Evolutionary conservation across 2,888 invertebrate genomes (phyloP), one percentile per base, ranked within the genome.

Genomic region (Phortica okadai): DNA sequence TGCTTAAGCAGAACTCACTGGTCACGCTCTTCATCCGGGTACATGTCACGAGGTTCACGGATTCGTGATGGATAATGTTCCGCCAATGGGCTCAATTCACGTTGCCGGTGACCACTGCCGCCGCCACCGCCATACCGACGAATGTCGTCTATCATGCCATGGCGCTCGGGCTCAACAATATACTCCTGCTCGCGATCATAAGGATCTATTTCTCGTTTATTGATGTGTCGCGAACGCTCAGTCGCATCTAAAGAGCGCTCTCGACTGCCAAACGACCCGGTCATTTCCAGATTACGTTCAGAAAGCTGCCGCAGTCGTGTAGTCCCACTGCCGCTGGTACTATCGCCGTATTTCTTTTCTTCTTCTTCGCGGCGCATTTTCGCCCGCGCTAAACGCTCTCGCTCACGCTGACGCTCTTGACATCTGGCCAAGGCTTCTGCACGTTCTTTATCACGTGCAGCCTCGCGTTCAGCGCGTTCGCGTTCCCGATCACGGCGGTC

Each of bases 341-440:
- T 74, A 2, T 85, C 85, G 1, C 79, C 84, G 16, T 89, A 88
- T 50, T 90, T 90, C 33, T 90, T 89, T 33, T 90, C 91, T 54
- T 91, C 90, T 54, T 90, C 90, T 77, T 92, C 93, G 2, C 92
- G 91, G 16, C 92, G 89, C 78, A 91, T 86, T 80, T 93, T 91
- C 80, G 94, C 91, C 16, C 91, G 86, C 1, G 91, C 91, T 44
- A 92, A 66, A 73, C 92, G 90, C 78, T 92, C 92, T 10, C 93
- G 92, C 80, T 93, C 95, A 75, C 94, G 91, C 81, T 92, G 93
- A 79, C 94, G 92, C 80, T 93, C 93, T 75, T 96, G 90, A 74
- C 95, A 95, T 80, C 96, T 92, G 1, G 94, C 94, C 75, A 93
- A 89, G 0, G 93, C 93, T 81, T 96, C 96, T 81, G 93, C 93